Conservation (phyloP, 2,888 invertebrate genomes). For the Eucera pruinosa region DNA sequence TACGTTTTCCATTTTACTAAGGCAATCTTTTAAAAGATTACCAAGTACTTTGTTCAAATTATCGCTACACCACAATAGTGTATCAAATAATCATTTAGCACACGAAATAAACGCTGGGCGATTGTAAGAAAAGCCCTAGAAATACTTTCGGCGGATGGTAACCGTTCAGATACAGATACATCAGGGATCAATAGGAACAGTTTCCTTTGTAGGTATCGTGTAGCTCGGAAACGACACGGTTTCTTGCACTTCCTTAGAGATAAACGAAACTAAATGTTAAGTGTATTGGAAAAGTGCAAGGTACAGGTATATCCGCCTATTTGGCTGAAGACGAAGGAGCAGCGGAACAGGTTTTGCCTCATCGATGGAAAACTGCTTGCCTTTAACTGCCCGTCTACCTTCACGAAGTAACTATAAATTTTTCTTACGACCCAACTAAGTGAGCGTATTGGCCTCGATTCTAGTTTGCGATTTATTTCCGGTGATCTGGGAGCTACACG, state of each 20-base stretch:
- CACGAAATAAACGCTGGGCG: neutral
- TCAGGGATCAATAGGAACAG: slow-evolving; percentile 11
- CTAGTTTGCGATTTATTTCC: slow-evolving; percentile 47
- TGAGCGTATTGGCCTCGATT: slow-evolving; percentile 41
- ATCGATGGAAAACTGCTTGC: slow-evolving; percentile 43
- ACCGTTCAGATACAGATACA: slow-evolving; percentile 10
- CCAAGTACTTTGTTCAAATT: neutral
- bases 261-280: slow-evolving; percentile 41
- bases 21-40: no score
- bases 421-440: slow-evolving; percentile 28
- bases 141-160: slow-evolving; percentile 8
- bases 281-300: slow-evolving; percentile 38
- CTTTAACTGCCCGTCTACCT: slow-evolving; percentile 36
- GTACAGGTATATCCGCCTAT: slow-evolving; percentile 29
- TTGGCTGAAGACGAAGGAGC: slow-evolving; percentile 48
- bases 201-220: slow-evolving; percentile 4
- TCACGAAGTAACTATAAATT: slow-evolving; percentile 54
- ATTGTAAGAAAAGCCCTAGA: neutral
- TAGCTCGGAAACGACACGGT: neutral
- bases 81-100: neutral
- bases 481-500: slow-evolving; percentile 29
- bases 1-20: no score
- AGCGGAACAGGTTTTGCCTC: slow-evolving; percentile 21
- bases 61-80: neutral
- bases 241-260: slow-evolving; percentile 6